Conservation (phyloP, 1,140 invertebrate genomes). For the Neotoxoptera formosana region DNA sequence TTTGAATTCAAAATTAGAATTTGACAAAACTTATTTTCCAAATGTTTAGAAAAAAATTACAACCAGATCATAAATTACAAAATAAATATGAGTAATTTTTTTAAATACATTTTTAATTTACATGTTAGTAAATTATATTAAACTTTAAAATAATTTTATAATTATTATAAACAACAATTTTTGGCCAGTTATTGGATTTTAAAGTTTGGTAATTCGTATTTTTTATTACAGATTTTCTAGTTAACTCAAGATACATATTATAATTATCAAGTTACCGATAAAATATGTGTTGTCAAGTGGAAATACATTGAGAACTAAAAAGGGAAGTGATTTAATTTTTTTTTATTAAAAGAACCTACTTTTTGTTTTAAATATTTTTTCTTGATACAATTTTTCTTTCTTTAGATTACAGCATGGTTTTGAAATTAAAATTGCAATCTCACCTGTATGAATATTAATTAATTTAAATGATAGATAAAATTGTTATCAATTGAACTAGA, state of each 20-base stretch:
- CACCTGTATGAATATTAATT: background rate
- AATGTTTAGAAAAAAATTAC: too few species aligned
- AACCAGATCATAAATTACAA: too few species aligned
- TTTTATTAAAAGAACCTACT: background rate
- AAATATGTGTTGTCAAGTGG: background rate
- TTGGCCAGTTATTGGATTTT: background rate
- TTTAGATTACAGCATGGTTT: background rate
- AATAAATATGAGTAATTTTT: too few species aligned
- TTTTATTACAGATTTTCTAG: conserved; percentile 17
- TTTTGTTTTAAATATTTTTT: background rate
- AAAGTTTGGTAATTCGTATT: background rate
- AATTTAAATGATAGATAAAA: background rate
- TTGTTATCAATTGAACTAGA: background rate
- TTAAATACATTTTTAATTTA: too few species aligned
- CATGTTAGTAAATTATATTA: background rate
- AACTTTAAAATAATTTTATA: too few species aligned
- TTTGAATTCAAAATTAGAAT: too few species aligned
- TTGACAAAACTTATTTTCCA: too few species aligned
- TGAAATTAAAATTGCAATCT: conserved; percentile 7
- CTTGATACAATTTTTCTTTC: background rate
- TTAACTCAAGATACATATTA: conserved; percentile 18
- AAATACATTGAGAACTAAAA: background rate
- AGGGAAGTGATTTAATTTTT: background rate
- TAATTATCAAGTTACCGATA: background rate
- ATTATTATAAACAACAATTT: background rate